A percentile compares a stretch with the other conserved stretches of the same genome.
These are phyloP conservation scores for Microtus richardsoni DNA, from an alignment of 2,113 vertebrate species.

Conservation along the genomic window DNA sequence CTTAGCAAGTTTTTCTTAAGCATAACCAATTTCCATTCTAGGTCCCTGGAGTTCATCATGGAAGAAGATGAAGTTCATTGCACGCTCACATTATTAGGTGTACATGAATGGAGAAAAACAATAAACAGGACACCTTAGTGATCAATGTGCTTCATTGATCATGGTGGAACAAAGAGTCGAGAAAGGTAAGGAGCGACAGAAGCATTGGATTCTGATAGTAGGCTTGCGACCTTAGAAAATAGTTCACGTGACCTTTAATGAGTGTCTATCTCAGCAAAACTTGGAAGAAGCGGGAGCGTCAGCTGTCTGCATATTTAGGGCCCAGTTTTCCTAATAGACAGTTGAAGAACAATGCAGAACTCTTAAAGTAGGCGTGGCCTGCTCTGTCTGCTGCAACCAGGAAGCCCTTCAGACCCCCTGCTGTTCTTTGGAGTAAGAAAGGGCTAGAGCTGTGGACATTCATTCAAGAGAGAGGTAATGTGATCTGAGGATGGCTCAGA, in stretches of 20 bases:
- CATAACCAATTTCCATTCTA: not conserved
- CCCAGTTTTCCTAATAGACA: not conserved
- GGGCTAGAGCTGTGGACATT: not conserved
- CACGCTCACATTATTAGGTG: not conserved
- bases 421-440: not conserved
- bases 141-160: not conserved
- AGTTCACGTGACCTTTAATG: not conserved
- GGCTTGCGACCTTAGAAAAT: not conserved
- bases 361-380: not conserved
- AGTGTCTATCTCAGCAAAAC: not conserved
- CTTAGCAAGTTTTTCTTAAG: not conserved
- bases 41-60: not conserved
- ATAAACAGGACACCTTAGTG: not conserved
- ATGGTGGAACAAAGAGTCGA: not conserved
- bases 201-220: rapidly evolving
- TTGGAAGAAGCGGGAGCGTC: not conserved
- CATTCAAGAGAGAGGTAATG: not conserved
- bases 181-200: not conserved
- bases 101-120: not conserved
- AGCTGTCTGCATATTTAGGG: not conserved
- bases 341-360: not conserved
- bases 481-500: not conserved
- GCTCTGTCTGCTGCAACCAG: not conserved
- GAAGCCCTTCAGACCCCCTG: not conserved
- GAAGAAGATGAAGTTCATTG: not conserved